Evolutionary conservation across 2,888 invertebrate species (phyloP), one percentile per base, ranked within the genome.

Genomic region (Pegoplata infirma): DNA sequence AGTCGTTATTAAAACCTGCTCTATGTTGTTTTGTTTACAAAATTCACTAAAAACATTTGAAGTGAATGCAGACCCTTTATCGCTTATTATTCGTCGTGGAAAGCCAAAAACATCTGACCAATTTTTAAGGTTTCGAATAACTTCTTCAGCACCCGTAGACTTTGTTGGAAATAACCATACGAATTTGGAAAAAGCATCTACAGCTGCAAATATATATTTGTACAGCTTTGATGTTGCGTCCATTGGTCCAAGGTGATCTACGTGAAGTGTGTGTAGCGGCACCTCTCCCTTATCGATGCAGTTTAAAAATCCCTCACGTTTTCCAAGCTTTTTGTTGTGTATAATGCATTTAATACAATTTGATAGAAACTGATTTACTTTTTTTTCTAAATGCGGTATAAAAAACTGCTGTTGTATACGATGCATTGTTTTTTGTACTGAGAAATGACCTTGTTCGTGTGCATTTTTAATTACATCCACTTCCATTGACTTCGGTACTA

Each of bases 221-320:
- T 25, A 61, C 7, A 44, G n/a, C 19, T 56, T 56, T 40, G 56
- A 10, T 36, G 56, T 56, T 19, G 56, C 32, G 14, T 56, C 56
- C 56, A 53, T 49, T 23, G 49, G 49, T 1, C 36, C 56, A 12
- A 36, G 19, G 32, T 58, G 56, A 56, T 87, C 88, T 7, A 85
- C 59, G 47, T 88, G 86, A 7, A 82, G 82, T 0, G 86, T 87
- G 12, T 83, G 64, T 12, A 87, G 64, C 5, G 86, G 86, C 1
- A 56, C 40, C 0, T 76, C 82, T 7, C 78, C 86, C 56, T 88
- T 88, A n/a, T 83, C 81, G 0, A 88, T 83, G 0, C 84, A 81
- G 58, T 86, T 63, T 25, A 87, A 74, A 10, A 80, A 83, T n/a
- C 87, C 87, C 73, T 87, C 85, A 53, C 85, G 80, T 63, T 85